These are phyloP conservation scores for Ornithoptera priamus DNA, from an alignment of 2,888 invertebrate species.

Conservation along the genomic window DNA sequence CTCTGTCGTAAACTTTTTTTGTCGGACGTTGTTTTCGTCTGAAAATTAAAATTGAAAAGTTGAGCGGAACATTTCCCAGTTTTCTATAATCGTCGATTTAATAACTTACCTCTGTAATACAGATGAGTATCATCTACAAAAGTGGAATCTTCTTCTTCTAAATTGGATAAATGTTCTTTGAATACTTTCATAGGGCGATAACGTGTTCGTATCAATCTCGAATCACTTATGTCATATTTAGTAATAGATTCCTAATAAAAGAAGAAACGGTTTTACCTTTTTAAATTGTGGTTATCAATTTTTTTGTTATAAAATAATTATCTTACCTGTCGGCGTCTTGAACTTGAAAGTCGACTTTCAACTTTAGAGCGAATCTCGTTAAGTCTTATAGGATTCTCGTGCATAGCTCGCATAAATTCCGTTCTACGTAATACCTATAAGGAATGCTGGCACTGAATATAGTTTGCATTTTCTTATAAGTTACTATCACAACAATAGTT, in stretches of 20 bases:
- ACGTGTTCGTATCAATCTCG: slow-evolving; percentile 66
- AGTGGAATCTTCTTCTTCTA: slow-evolving; percentile 65
- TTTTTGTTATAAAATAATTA: neutral
- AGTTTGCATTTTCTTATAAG: neutral
- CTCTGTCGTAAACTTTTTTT: slow-evolving; percentile 63
- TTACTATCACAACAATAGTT: slow-evolving; percentile 27
- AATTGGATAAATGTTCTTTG: slow-evolving; percentile 65
- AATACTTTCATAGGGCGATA: slow-evolving; percentile 74
- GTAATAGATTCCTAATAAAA: slow-evolving; percentile 58
- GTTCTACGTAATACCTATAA: slow-evolving; percentile 61
- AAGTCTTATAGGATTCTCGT: slow-evolving; percentile 58
- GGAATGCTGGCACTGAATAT: neutral
- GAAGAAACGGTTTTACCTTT: neutral
- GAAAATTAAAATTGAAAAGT: slow-evolving; percentile 21
- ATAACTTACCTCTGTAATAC: slow-evolving; percentile 64
- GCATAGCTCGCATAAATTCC: slow-evolving; percentile 66
- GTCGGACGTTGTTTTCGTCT: slow-evolving; percentile 65
- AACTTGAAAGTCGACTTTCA: slow-evolving; percentile 44
- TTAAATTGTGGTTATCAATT: neutral
- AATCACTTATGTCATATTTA: slow-evolving; percentile 65
- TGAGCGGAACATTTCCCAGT: neutral
- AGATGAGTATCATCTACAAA: slow-evolving; percentile 72
- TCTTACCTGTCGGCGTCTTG: slow-evolving; percentile 53
- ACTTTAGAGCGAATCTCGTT: slow-evolving; percentile 52
- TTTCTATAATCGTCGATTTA: neutral